Evolutionary conservation across 37 sponge, comb jelly and placozoan genomes (phyloP).

Genomic region (Spongilla lacustris): DNA sequence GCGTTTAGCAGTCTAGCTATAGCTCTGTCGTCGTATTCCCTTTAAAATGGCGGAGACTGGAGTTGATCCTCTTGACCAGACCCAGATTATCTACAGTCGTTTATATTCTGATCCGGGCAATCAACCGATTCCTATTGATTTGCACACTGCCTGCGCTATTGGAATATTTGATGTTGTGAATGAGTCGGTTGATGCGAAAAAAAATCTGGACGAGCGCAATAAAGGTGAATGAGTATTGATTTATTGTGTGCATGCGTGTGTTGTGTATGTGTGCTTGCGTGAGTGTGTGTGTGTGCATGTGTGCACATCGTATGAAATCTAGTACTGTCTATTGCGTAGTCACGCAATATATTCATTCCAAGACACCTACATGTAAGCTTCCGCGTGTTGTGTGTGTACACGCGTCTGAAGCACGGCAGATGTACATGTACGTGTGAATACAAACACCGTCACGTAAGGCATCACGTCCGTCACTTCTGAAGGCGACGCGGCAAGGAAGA

Average conservation of each 20-base stretch:
- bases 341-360: too few relatives aligned
- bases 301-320: too few relatives aligned
- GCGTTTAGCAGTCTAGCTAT: too few relatives aligned
- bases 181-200: conserved; percentile 34
- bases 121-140: conserved; percentile 58
- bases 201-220: conserved; percentile 36
- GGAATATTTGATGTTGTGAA: conserved; percentile 77
- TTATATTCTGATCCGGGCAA: conserved; percentile 49
- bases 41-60: neutral
- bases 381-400: too few relatives aligned
- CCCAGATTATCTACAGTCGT: conserved; percentile 23
- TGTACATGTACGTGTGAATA: too few relatives aligned
- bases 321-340: too few relatives aligned
- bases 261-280: neutral
- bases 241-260: neutral
- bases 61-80: conserved; percentile 46
- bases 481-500: too few relatives aligned
- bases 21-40: too few relatives aligned
- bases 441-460: too few relatives aligned
- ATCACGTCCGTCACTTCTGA: too few relatives aligned
- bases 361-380: too few relatives aligned
- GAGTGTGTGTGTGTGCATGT: neutral
- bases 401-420: too few relatives aligned
- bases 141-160: conserved; percentile 78
- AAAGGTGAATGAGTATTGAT: conserved; percentile 38